These are phyloP conservation scores for Sebastes vulpes DNA, from an alignment of 2,797 vertebrate genomes.

Conservation along the genomic window DNA sequence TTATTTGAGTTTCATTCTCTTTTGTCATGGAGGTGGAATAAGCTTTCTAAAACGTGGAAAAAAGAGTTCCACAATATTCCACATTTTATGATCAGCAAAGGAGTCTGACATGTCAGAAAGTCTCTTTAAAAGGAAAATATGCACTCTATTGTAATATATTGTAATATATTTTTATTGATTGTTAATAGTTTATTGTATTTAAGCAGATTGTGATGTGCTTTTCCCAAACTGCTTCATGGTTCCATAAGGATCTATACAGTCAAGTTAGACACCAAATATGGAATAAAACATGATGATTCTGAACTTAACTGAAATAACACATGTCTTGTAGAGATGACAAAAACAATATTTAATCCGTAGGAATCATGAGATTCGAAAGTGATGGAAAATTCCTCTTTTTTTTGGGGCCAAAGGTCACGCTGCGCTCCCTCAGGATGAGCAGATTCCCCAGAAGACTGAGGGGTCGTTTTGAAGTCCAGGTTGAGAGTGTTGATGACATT, in stretches of 20 bases:
- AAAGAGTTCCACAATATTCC: neutral
- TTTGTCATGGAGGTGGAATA: neutral
- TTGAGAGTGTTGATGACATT: constrained; percentile 24
- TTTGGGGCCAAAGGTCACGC: neutral
- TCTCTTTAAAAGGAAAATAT: too few species aligned
- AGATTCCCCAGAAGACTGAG: constrained; percentile 10
- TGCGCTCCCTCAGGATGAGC: neutral
- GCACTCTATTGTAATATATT: too few species aligned
- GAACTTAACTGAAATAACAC: neutral
- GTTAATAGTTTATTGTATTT: neutral
- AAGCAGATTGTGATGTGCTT: neutral
- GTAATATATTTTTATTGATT: neutral
- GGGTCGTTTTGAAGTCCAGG: neutral
- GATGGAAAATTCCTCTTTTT: neutral
- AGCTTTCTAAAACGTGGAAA: neutral
- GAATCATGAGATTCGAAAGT: neutral
- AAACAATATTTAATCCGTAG: neutral
- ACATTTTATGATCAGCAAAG: too few species aligned
- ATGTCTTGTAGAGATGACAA: neutral
- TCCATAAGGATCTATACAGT: neutral
- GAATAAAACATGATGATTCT: neutral
- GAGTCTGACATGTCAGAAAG: too few species aligned
- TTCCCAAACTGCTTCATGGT: neutral
- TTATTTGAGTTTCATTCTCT: neutral
- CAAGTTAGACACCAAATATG: neutral